phyloP scores from a whole-genome alignment of 2,888 invertebrate genomes.

The Cheilosia urbana region DNA sequence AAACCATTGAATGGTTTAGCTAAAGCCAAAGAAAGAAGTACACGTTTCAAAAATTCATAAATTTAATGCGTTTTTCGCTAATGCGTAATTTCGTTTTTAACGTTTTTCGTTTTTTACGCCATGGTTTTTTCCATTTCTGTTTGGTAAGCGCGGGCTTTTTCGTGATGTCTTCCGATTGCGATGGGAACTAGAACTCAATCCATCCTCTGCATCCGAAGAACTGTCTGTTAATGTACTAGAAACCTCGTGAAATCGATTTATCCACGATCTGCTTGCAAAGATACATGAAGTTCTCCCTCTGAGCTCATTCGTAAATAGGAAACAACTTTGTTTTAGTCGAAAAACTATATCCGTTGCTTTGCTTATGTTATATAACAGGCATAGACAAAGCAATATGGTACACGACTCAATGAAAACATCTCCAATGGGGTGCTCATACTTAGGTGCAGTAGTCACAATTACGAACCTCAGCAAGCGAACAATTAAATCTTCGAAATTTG shows the following conservation, averaged over 20 bases:
- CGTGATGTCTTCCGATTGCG: neutral
- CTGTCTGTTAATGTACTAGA: neutral
- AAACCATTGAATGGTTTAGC: no score
- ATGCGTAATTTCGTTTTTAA: no score
- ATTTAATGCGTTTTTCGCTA: neutral
- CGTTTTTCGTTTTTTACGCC: neutral
- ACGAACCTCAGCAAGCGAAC: slow-evolving; percentile 1
- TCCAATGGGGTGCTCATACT: neutral
- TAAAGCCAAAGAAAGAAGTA: no score
- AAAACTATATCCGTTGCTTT: slow-evolving; percentile 36
- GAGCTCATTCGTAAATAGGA: neutral
- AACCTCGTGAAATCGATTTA: neutral
- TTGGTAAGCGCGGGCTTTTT: neutral
- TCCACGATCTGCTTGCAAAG: slow-evolving; percentile 3
- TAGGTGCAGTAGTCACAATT: neutral
- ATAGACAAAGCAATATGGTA: neutral
- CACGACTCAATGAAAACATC: slow-evolving; percentile 7
- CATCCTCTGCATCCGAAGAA: neutral
- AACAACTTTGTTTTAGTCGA: neutral
- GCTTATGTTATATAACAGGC: slow-evolving; percentile 23
- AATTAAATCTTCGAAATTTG: slow-evolving; percentile 48
- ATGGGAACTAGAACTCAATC: neutral
- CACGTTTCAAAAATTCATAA: neutral
- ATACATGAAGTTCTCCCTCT: slow-evolving; percentile 2
- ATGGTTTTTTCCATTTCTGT: neutral